Evolutionary conservation across 1,140 invertebrate genomes (phyloP), one percentile per base, ranked within the genome.

Genomic region (Drosophila baimaii): DNA sequence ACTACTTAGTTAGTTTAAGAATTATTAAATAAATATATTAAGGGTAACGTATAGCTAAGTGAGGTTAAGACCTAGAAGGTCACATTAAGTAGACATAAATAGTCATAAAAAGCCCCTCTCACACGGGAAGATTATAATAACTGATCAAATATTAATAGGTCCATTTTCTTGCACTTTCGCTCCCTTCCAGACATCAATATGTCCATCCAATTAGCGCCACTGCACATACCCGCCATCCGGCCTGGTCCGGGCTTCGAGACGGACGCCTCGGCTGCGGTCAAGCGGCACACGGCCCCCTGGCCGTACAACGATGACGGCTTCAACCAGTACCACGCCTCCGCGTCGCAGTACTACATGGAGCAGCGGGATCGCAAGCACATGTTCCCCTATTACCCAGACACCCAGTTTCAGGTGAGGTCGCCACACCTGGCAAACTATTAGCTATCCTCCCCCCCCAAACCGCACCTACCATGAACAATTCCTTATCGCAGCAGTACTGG

Each of bases 181-280:
- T 54, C 29, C 10, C 46, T 73, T 70, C 10, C 77, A 92, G 84
- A 92, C 70, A 90, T 91, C 39, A 77, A 77, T 39, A 92, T 92
- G 90, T 92, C 90, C 73, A 80, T 92, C 73, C 78, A 89, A 82
- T 77, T 91, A 91, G 90, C 84, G 77, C 91, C 91, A 79, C 79
- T 92, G 64, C 91, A 92, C 74, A 92, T 92, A 88, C 91, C 91
- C 72, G 91, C 91, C 41, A 92, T 92, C 76, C 75, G 91, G 77
- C 85, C 91, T 21, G 84, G 90, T 19, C 91, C 91, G 46, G 85
- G 91, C 35, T 92, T 92, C 47, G 91, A 92, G 51, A 63, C 91
- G 51, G 91, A 92, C 68, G 78, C 91, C 33, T 81, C 91, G 70
- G 82, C 85, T 43, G 84, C 90, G 25, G 90, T 92, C 19, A 92